Evolutionary conservation across 1,140 invertebrate genomes (phyloP), one percentile per base, ranked within the genome.

Genomic region (Drosophila triauraria): DNA sequence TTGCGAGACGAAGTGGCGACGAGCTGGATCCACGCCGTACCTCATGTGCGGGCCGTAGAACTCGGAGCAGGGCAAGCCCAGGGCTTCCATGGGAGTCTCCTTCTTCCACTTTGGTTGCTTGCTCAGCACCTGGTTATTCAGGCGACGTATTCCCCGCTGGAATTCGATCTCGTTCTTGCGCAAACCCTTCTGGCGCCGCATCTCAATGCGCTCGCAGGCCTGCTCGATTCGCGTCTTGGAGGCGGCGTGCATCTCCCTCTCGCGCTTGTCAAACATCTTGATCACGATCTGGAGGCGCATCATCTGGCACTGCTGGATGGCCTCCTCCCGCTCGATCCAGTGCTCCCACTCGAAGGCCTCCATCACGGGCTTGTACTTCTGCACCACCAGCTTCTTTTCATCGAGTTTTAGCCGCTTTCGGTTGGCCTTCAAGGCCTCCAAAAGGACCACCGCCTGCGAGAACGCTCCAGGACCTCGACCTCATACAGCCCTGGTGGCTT

Each of bases 231-330:
- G 93, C 13, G 83, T 70, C 4, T 93, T 88, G 40, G 86, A 92
- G 67, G 93, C 80, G 59, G 47, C 76, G 12, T 93, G 91, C 32
- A 93, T 90, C 47, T 93, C 80, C 48, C 80, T 61, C 30, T 93
- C 92, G 0, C 92, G 71, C 48, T 83, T 83, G 43, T 91, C 79
- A 9, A 93, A 91, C 82, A 93, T 92, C 47, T 94, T 90, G 47
- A 94, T 91, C 10, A 94, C 91, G 15, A 95, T 86, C 65, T 95
- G 88, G 58, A 95, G 82, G 13, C 94, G 93, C 58, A 94, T 79
- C 72, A 95, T 93, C 82, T 95, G 94, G 65, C 95, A 93, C 42
- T 94, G 93, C 77, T 95, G 93, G 75, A 95, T 95, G 74, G 94
- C 94, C 93, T 93, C 91, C 61, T 93, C 92, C 0, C 92, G 77